Base-by-base conservation (phyloP, 2,888 invertebrate species). In the Rhorus exstirpatorius region DNA sequence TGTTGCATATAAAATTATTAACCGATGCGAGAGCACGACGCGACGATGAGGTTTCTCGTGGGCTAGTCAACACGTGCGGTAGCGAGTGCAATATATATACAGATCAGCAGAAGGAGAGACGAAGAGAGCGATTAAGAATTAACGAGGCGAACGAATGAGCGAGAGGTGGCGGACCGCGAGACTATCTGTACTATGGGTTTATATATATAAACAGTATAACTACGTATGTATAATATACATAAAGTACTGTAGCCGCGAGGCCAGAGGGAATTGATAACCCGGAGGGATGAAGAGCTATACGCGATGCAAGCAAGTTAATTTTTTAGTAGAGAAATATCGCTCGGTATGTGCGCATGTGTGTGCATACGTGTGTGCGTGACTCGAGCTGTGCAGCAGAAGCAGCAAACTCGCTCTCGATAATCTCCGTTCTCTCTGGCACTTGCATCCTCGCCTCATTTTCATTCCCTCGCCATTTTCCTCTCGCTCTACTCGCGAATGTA, bases 401-500 rank as follows among this genome's bases (percentile, higher is more conserved):
- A 70, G 82, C 70, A 82, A 79, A 83, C 82, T 72, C 70, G 79
- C 82, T 83, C 79, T 79, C 83, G 83, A 83, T 83, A 83, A 81
- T 81, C 81, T 78, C 74, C 72, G 67, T 65, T 44, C 76, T 60
- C 19, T 17, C 67, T 35, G 53, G 38, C 58, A 53, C 74, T 41
- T 21, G 35, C 71, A 67, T 72, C 60, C 72, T 72, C 31, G 71
- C 76, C 53, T 71, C 71, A 70, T 71, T 70, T 79, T 74, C 68
- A 55, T 60, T 75, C 79, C 70, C 58, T 72, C 51, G 44, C 70
- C 70, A 17, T 79, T 79, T 63, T 65, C 31, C 61, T 49, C 60
- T 79, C 71, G 26, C 74, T 74, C 79, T 61, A 31, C 26, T 72
- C 71, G 75, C 67, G 86, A 87, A 89, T 87, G 87, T 83, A 89